phyloP scores from a whole-genome alignment of 1,140 invertebrate genomes.

The Dermatophagoides farinae region DNA sequence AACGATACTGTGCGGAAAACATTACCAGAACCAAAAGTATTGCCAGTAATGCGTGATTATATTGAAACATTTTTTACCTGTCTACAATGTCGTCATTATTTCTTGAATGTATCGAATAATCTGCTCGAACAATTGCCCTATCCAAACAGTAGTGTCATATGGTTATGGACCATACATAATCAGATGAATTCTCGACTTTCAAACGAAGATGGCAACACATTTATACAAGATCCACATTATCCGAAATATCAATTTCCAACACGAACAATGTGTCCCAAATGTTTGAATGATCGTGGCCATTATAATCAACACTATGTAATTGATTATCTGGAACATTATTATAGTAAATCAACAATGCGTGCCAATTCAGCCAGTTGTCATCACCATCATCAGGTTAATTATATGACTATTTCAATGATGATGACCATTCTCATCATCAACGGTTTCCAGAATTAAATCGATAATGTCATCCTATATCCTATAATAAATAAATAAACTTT shows the following conservation, averaged over 20 bases:
- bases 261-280: constrained; percentile 41
- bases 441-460: no score
- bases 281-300: constrained; percentile 31
- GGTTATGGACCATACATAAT: constrained; percentile 89
- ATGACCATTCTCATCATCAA: no score
- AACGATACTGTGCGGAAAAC: neutral
- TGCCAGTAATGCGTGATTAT: constrained; percentile 64
- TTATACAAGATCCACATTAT: constrained; percentile 56
- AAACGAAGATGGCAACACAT: constrained; percentile 31
- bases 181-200: constrained; percentile 70
- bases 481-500: no score
- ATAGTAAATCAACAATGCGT: neutral
- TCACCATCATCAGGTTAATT: no score
- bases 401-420: no score
- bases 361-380: no score
- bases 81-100: constrained; percentile 64
- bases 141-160: constrained; percentile 55
- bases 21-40: constrained; percentile 36
- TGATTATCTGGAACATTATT: neutral
- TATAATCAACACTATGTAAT: neutral
- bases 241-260: constrained; percentile 81
- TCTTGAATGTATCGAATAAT: constrained; percentile 47
- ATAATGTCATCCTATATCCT: no score
- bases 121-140: constrained; percentile 43
- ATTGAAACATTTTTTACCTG: constrained; percentile 87